These are phyloP conservation scores for Dioctria linearis DNA, from an alignment of 2,888 invertebrate species.

Conservation along the genomic window DNA sequence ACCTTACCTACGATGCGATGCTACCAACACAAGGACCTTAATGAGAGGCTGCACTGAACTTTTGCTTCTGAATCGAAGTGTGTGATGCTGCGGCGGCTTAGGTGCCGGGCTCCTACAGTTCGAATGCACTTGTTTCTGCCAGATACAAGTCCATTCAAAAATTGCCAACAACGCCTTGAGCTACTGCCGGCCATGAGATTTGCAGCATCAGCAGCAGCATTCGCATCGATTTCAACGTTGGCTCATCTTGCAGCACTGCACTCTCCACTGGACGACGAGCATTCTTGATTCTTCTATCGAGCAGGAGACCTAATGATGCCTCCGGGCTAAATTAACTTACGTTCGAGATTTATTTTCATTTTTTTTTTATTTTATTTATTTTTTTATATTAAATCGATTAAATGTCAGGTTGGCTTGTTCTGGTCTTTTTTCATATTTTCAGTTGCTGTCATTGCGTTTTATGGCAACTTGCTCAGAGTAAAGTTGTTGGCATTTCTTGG, in stretches of 20 bases:
- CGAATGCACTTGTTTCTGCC: conserved; percentile 41
- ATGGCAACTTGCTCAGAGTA: conserved; percentile 36
- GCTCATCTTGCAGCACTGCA: conserved; percentile 7
- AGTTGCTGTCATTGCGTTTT: conserved; percentile 50
- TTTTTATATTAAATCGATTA: conserved; percentile 58
- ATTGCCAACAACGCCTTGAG: conserved; percentile 50
- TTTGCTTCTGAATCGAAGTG: conserved; percentile 4
- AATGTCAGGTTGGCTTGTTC: conserved; percentile 56
- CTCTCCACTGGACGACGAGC: neutral
- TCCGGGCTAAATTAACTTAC: conserved; percentile 58
- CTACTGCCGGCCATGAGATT: conserved; percentile 23
- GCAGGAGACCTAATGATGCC: conserved; percentile 56
- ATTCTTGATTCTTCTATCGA: conserved; percentile 49
- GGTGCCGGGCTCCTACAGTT: conserved; percentile 18
- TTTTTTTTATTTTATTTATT: too few species aligned
- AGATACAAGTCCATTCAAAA: conserved; percentile 51
- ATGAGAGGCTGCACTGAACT: conserved; percentile 3
- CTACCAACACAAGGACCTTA: conserved; percentile 28
- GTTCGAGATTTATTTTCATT: conserved; percentile 34
- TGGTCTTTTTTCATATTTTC: conserved; percentile 41
- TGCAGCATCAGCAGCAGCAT: conserved; percentile 6
- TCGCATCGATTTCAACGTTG: conserved; percentile 3
- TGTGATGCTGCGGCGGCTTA: neutral
- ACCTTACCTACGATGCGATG: neutral
- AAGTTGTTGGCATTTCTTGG: conserved; percentile 12